Base-by-base conservation (phyloP, 1,140 invertebrate species). In the Holcopasites calliopsidis region DNA sequence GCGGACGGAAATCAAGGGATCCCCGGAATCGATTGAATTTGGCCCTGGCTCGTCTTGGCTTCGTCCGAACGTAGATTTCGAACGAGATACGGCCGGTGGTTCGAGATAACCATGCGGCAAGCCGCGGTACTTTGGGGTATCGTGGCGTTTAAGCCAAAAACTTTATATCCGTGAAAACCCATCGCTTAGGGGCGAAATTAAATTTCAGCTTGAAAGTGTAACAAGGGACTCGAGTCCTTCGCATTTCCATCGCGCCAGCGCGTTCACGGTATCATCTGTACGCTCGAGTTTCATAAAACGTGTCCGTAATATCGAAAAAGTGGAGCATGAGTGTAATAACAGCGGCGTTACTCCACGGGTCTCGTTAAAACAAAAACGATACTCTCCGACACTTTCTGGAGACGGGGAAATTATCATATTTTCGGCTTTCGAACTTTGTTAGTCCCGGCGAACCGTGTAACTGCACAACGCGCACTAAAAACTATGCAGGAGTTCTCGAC, bases 1-100 rank as follows among this genome's bases (percentile, higher is more conserved):
- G 38, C 68, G 58, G 49, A 33, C 76, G 76, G 80, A 71, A 74
- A 81, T 82, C 74, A 62, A 57, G 33, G 35, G 62, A 50, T 68
- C 69, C 81, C 74, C 62, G 74, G 55, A 50, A 64, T 73, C 42
- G 31, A 65, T 66, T 26, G 61, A 66, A 65, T 74, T 74, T 74
- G 21, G 16, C 38, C 21, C 1, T 16, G 28, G 13, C 10, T 21
- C 50, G 50, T 5, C 35, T 50, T 52, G 57, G 33, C 38, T 28
- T 16, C 21, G n/a, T 16, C 2, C 38, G n/a, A 18, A 38, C 16
- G 33, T 8, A n/a, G 23, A 47, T 70, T 11, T 31, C 16, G 13
- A 11, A 10, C 11, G 7, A 33, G 62, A 33, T 49, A 64, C 28
- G 18, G n/a, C n/a, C 21, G 40, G 44, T 49, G 5, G 5, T 4